Evolutionary conservation across 2,888 invertebrate species (phyloP), one percentile per base, ranked within the genome.

Genomic region (Agrochola litura): DNA sequence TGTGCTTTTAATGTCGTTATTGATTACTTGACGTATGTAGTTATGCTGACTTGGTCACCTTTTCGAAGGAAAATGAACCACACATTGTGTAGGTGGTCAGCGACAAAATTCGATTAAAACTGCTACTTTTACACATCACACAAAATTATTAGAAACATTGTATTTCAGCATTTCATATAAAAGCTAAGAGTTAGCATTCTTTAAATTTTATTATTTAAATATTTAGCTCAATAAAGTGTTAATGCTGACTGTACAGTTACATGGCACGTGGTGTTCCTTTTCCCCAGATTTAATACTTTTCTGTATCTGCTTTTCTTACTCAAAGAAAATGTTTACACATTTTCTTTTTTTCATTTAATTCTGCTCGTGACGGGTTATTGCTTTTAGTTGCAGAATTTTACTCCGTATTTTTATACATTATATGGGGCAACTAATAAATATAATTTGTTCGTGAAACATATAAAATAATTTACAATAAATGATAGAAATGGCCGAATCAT

Each of bases 391-490:
- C 61, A 54, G 22, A 16, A 54, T 77, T 77, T 70, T n/a, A 16
- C 25, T 16, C 46, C 22, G 14, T 60, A 60, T 65, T 71, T 64
- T 79, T 37, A 46, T 54, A 80, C 8, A 25, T 43, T 56, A 41
- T 56, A 16, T 41, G 46, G 43, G 49, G 56, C 25, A 58, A 30
- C 63, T 67, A 74, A 65, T 74, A 63, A 67, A 82, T 79, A 82
- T 65, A 68, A 68, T 64, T 76, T 64, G 52, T 19, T 68, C 46
- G 16, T 54, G n/a, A 65, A 64, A 76, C 19, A 75, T 66, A 67
- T 76, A 58, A 54, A 82, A 79, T 76, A 64, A 82, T 82, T 76
- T 64, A 82, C 64, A 76, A 68, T 64, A 60, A 68, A 64, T 82
- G 49, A 79, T 82, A 82, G 49, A 64, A 79, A 64, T 25, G 67